phyloP scores from a whole-genome alignment of 2,888 invertebrate species.

The Ophonus ardosiacus region DNA sequence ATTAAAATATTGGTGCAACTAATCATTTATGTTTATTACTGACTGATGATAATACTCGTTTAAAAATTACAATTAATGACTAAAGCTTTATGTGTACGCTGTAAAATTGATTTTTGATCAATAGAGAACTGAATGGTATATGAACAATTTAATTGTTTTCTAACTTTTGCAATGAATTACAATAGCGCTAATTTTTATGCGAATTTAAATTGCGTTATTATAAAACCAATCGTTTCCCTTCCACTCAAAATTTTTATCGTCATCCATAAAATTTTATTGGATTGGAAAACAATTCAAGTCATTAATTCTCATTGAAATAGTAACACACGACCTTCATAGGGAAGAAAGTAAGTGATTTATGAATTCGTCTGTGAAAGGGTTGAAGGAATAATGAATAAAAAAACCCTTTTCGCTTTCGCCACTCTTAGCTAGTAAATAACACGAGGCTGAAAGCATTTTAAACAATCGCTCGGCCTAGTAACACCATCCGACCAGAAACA shows the following conservation, averaged over 20 bases:
- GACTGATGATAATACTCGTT: too few species aligned
- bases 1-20: too few species aligned
- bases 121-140: too few species aligned
- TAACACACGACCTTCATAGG: not conserved
- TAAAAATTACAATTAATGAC: too few species aligned
- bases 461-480: conserved; percentile 45
- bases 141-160: not conserved
- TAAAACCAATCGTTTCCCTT: conserved; percentile 4
- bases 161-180: not conserved
- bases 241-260: not conserved
- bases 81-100: too few species aligned
- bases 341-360: conserved; percentile 21
- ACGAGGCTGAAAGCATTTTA: conserved; percentile 37
- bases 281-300: conserved; percentile 17
- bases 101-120: too few species aligned
- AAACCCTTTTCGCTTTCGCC: conserved; percentile 35
- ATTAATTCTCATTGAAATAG: conserved; percentile 23
- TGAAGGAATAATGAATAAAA: conserved; percentile 40
- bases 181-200: not conserved
- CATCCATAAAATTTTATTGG: conserved; percentile 9
- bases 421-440: conserved; percentile 44
- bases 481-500: conserved; percentile 36
- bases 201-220: not conserved
- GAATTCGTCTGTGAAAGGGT: conserved; percentile 36
- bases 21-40: too few species aligned